Conservation (phyloP, 2,888 invertebrate species). For the Pelosia muscerda region DNA sequence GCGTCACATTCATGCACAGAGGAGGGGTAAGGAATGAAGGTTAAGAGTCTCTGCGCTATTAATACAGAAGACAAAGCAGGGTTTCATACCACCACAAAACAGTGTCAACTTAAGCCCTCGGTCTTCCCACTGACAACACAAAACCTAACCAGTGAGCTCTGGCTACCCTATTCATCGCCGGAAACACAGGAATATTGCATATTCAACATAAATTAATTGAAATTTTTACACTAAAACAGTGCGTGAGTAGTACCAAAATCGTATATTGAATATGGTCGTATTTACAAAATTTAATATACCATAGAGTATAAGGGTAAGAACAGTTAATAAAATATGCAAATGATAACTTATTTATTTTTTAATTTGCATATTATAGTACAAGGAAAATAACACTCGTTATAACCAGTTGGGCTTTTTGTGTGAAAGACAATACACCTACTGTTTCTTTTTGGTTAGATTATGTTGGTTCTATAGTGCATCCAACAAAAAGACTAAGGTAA, state of each 20-base stretch:
- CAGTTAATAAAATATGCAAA: slow-evolving; percentile 14
- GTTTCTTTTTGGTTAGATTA: not conserved
- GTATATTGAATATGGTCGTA: no score
- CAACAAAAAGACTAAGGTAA: not conserved
- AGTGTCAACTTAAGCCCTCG: no score
- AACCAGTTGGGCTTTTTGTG: slow-evolving; percentile 26
- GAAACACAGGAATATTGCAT: no score
- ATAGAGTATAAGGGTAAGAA: not conserved
- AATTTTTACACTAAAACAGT: not conserved
- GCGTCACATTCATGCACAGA: no score
- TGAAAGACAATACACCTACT: not conserved
- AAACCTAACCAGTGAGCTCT: no score
- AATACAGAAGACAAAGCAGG: no score
- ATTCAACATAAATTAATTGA: no score
- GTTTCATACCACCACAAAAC: no score
- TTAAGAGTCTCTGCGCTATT: no score
- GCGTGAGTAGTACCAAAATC: not conserved
- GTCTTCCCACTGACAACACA: no score
- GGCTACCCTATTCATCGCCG: not conserved
- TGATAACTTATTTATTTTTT: slow-evolving; percentile 3
- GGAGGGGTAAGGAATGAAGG: no score
- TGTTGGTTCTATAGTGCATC: not conserved
- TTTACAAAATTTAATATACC: no score
- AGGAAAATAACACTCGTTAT: slow-evolving; percentile 43
- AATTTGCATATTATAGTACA: slow-evolving; percentile 29